Evolutionary conservation across 2,888 invertebrate genomes (phyloP).

Genomic region (Perizoma flavofasciatum): DNA sequence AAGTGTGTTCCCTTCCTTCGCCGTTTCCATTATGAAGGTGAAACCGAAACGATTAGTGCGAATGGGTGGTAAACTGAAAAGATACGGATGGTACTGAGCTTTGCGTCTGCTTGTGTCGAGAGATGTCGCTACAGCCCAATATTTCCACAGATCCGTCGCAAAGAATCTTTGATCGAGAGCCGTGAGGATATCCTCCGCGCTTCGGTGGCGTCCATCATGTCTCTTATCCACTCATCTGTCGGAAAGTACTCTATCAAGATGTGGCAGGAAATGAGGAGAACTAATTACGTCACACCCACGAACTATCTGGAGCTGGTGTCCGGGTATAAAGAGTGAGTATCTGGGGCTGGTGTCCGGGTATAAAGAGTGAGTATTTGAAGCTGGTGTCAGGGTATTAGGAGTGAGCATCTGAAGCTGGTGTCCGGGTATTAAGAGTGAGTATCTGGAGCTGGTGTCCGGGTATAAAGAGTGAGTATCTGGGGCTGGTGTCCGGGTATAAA

Average conservation of each 20-base stretch:
- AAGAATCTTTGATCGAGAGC: conserved; percentile 74
- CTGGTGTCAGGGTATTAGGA: too few relatives aligned
- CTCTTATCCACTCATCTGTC: conserved; percentile 93
- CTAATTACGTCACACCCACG: conserved; percentile 95
- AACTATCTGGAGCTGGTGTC: conserved; percentile 94
- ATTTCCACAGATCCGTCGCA: conserved; percentile 55
- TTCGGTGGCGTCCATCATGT: conserved; percentile 89
- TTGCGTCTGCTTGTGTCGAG: too few relatives aligned
- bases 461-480: not conserved
- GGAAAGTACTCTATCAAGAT: conserved; percentile 88
- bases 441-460: not conserved
- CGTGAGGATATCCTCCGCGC: conserved; percentile 85
- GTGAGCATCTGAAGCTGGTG: not conserved
- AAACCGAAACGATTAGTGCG: too few relatives aligned
- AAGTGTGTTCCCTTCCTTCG: too few relatives aligned
- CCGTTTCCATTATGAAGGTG: too few relatives aligned
- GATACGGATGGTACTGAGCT: too few relatives aligned
- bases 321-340: conserved; percentile 90
- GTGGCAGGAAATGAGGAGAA: conserved; percentile 90
- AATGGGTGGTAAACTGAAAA: too few relatives aligned
- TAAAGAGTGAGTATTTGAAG: too few relatives aligned
- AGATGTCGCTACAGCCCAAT: too few relatives aligned
- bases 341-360: too few relatives aligned
- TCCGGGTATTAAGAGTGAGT: too few relatives aligned
- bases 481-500: too few relatives aligned